These are phyloP conservation scores for Lepidurus couesii DNA, from an alignment of 1,140 invertebrate genomes.

Conservation along the genomic window DNA sequence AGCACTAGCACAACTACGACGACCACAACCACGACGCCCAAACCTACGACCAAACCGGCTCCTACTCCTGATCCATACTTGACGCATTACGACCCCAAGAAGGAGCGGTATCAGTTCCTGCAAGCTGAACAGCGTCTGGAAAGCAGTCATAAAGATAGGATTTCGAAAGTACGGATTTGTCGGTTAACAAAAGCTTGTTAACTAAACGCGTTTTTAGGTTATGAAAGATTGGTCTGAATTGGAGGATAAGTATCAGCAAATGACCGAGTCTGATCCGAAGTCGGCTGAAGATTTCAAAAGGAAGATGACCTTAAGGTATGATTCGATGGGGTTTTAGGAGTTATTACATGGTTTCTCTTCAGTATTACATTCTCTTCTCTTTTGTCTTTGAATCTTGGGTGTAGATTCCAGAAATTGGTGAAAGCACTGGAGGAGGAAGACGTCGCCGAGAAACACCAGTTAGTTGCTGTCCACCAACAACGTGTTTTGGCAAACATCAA, in stretches of 20 bases:
- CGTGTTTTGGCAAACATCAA: constrained; percentile 87
- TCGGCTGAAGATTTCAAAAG: constrained; percentile 92
- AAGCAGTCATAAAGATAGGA: constrained; percentile 86
- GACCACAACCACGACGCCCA: constrained; percentile 46
- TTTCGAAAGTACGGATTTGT: constrained; percentile 56
- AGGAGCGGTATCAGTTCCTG: constrained; percentile 90
- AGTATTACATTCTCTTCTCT: background rate
- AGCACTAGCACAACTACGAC: constrained; percentile 47
- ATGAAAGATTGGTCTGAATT: constrained; percentile 99
- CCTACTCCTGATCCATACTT: constrained; percentile 87
- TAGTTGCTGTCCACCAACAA: constrained; percentile 95
- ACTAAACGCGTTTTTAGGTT: constrained; percentile 54
- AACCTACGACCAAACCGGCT: constrained; percentile 47
- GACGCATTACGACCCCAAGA: constrained; percentile 86
- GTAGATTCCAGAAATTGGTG: constrained; percentile 81
- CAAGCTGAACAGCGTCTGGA: constrained; percentile 83
- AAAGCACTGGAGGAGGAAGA: constrained; percentile 93
- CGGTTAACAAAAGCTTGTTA: background rate
- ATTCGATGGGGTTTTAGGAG: background rate
- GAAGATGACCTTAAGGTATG: constrained; percentile 78
- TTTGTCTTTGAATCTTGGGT: background rate
- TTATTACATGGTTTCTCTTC: background rate
- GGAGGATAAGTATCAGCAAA: constrained; percentile 92
- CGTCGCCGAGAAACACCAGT: constrained; percentile 87
- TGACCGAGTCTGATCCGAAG: constrained; percentile 79